Conservation (phyloP, 2,113 vertebrate species). For the Morone chrysops region DNA sequence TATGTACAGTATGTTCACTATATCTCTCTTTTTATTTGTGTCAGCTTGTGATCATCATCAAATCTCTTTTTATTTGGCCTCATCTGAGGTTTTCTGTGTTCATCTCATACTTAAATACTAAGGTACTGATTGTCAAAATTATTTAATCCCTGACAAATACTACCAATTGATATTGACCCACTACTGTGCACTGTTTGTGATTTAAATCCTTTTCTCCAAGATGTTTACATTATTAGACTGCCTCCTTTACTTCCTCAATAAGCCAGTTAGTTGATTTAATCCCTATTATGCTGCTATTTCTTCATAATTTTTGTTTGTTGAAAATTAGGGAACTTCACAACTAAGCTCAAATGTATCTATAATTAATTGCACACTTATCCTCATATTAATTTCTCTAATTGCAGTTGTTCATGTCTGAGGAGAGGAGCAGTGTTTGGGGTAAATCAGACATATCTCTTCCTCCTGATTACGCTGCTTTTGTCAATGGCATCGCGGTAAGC, state of each 20-base stretch:
- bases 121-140: background rate
- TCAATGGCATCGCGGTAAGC: constrained; percentile 94
- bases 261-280: background rate
- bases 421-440: constrained; percentile 90
- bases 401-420: constrained; percentile 84
- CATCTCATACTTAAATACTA: background rate
- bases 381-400: constrained; percentile 29
- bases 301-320: background rate
- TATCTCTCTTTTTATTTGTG: background rate
- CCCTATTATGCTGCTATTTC: background rate
- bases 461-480: constrained; percentile 90
- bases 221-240: background rate
- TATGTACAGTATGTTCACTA: background rate
- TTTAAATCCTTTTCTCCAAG: background rate
- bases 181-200: background rate
- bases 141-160: background rate
- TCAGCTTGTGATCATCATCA: background rate
- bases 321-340: background rate
- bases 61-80: background rate
- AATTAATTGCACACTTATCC: background rate
- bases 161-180: background rate
- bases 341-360: background rate
- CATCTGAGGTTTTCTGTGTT: background rate
- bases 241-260: background rate
- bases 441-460: constrained; percentile 83